phyloP scores from a whole-genome alignment of 2,113 vertebrate genomes.

The Sceloporus tristichus region DNA sequence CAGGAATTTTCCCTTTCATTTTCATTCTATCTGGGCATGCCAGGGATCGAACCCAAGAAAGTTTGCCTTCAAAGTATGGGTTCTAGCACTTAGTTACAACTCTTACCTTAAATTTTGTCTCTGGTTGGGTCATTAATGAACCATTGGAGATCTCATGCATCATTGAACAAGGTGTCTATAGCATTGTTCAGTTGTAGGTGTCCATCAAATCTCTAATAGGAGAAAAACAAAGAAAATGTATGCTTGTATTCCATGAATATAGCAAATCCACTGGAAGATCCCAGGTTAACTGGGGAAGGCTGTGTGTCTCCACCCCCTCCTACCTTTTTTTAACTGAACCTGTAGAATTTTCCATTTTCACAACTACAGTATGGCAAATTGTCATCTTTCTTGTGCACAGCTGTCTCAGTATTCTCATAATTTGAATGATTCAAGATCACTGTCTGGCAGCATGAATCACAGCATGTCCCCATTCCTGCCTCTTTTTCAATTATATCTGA shows the following conservation, averaged over 20 bases:
- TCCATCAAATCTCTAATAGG: background rate
- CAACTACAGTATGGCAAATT: slow-evolving; percentile 78
- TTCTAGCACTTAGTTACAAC: no score
- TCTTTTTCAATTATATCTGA: slow-evolving; percentile 82
- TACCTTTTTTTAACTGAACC: slow-evolving; percentile 64
- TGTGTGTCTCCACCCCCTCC: slow-evolving; percentile 39
- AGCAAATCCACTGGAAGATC: slow-evolving; percentile 46
- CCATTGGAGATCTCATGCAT: background rate
- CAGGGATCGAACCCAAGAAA: no score
- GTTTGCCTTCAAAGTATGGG: no score
- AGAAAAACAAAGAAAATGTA: background rate
- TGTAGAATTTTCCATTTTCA: slow-evolving; percentile 79
- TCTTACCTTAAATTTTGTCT: no score
- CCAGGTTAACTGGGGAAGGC: slow-evolving; percentile 41
- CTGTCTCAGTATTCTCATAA: slow-evolving; percentile 76
- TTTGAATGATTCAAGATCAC: slow-evolving; percentile 77
- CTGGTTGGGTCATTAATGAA: background rate
- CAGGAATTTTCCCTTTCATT: no score
- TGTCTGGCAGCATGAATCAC: slow-evolving; percentile 71
- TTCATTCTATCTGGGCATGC: no score
- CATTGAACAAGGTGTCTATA: background rate
- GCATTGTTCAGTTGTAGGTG: background rate
- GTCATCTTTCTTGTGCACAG: slow-evolving; percentile 72
- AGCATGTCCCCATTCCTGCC: slow-evolving; percentile 74
- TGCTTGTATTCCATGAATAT: background rate